Evolutionary conservation across 2,797 vertebrate genomes (phyloP), one percentile per base, ranked within the genome.

Genomic region (Myotis findleyi): DNA sequence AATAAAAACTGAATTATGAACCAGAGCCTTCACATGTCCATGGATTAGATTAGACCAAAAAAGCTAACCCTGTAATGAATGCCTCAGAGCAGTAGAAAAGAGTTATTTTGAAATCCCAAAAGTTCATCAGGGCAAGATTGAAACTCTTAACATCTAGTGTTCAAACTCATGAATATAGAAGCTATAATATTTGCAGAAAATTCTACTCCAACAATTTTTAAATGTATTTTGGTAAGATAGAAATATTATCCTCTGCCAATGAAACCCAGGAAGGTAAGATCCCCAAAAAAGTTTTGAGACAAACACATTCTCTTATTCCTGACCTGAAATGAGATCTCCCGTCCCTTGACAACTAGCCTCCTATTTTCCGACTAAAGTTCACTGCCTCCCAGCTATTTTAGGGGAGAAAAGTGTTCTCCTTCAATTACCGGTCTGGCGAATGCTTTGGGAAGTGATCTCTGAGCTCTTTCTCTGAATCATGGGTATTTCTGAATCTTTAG

Each of bases 361-460:
- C 51, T 79, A 17, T 41, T 90, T 84, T 73, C 49, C 27, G 75
- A 18, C 41, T 71, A 27, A 69, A 85, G 16, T 8, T 9, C 4
- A 25, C 36, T 68, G 27, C 38, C 82, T 89, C 33, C 33, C 16
- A 84, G 80, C 64, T 92, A 55, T 87, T 87, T 88, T n/a, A 13
- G 51, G 57, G 25, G 7, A 93, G 36, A 53, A 62, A 87, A 68
- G 18, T 51, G 27, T 68, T 94, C 57, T 77, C 38, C n/a, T 93
- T 89, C 88, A 88, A 86, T 66, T 75, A 69, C 14, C 53, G 55
- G 25, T 59, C 59, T 83, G 20, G 62, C 20, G 27, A 92, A 36
- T 90, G 87, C 55, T 88, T 94, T 83, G 44, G 77, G 59, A 96
- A 85, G 44, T 95, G 90, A 88, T 36, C 38, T 86, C 53, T 94